Conservation (phyloP, 2,113 vertebrate genomes). For the Cacatua alba region DNA sequence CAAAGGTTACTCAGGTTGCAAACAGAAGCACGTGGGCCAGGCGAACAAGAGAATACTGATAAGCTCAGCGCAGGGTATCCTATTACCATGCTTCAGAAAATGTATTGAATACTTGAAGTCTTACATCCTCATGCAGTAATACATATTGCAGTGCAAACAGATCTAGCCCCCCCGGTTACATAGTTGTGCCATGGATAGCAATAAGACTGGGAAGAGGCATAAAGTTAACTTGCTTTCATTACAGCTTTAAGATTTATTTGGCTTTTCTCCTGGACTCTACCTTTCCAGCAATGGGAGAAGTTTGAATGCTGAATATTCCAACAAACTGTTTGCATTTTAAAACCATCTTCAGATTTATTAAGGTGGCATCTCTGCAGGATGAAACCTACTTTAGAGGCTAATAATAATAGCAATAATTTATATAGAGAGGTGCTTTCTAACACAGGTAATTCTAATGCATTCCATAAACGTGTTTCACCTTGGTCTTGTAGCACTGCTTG, state of each 20-base stretch:
- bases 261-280: not conserved
- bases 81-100: not conserved
- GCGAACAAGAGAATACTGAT: not conserved
- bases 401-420: not conserved
- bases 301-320: not conserved
- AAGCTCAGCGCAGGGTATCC: not conserved
- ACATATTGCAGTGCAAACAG: not conserved
- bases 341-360: slow-evolving; percentile 4
- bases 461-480: not conserved
- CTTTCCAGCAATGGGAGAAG: not conserved
- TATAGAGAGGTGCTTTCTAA: not conserved
- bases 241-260: not conserved
- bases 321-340: not conserved
- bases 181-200: not conserved
- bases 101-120: not conserved
- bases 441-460: not conserved
- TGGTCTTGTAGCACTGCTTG: not conserved
- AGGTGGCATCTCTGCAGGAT: not conserved
- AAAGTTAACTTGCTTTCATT: not conserved
- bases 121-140: not conserved
- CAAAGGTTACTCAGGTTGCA: not conserved
- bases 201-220: not conserved
- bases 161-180: not conserved
- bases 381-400: not conserved
- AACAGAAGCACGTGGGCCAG: not conserved